Base-by-base conservation (phyloP, 1,140 invertebrate species). In the Zelostemma sp. region DNA sequence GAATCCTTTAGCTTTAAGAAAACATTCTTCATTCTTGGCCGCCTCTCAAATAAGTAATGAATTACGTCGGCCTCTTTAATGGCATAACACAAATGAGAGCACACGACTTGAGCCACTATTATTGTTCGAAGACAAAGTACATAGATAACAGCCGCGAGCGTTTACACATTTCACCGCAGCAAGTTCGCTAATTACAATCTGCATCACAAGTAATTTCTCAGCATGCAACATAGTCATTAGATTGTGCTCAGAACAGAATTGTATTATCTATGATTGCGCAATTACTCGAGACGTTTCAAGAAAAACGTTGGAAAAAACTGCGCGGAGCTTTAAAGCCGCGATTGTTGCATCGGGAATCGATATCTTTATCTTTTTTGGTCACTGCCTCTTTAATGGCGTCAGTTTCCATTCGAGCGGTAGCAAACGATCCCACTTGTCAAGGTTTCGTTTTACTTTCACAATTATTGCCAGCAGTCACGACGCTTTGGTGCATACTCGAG, bases 181-280 rank as follows among this genome's bases (percentile, higher is more conserved):
- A 45, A 70, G 57, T 47, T 48, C 41, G 57, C 68, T 70, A 70
- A 70, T 70, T 70, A 70, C 56, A 70, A 70, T 64, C 64, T 57
- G 50, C 59, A 69, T 64, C 60, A 57, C 67, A 56, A 46, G 45
- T 64, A 69, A 69, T 69, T 69, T 64, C 68, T 70, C 64, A 61
- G 68, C 53, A 65, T 8, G 21, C 21, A 70, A 72, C 58, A 60
- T 45, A 57, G 55, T 66, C 63, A 57, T 68, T 68, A 67, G 64
- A 64, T 68, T 56, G 51, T 68, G 60, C 63, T 72, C 61, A 64
- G 64, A 62, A 62, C 46, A 35, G 54, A 67, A 67, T 68, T 68
- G 49, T 65, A 21, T 21, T 35, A 28, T 60, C 63, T 40, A 64
- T 57, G 56, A 60, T 69, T 64, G 18, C 19, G 4, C 5, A 1